phyloP scores from a whole-genome alignment of 2,797 vertebrate genomes.

The Acanthurus lineatus region DNA sequence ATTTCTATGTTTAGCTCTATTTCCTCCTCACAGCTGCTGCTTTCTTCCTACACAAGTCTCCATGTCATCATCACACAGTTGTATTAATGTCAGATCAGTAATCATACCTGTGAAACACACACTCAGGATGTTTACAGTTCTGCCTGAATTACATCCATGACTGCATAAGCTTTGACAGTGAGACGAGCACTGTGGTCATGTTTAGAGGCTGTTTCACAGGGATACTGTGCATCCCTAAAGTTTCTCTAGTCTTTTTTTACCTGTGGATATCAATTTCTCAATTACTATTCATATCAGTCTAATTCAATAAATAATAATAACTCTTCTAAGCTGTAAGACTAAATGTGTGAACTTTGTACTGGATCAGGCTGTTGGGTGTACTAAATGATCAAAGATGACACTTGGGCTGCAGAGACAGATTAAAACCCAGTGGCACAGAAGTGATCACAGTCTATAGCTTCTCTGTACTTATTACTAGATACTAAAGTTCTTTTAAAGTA shows the following conservation, averaged over 20 bases:
- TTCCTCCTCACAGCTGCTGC: neutral
- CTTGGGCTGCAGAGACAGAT: too few species aligned
- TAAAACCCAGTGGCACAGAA: too few species aligned
- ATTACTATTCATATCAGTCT: neutral
- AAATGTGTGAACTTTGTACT: neutral
- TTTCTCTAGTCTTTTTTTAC: neutral
- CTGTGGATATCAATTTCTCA: neutral
- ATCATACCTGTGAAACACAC: neutral
- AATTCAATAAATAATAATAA: neutral
- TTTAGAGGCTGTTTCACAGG: neutral
- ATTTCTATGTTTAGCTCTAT: conserved; percentile 6
- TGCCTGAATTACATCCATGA: neutral
- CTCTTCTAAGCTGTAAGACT: neutral
- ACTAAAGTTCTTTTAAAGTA: neutral
- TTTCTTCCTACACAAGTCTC: conserved; percentile 1
- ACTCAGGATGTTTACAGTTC: neutral
- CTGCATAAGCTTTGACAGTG: neutral
- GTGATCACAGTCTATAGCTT: too few species aligned
- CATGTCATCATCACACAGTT: conserved; percentile 3
- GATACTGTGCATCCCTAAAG: neutral
- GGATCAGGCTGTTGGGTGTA: neutral
- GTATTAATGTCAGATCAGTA: conserved; percentile 12
- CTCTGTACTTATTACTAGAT: too few species aligned
- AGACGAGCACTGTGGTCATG: neutral
- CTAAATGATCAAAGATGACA: too few species aligned